Evolutionary conservation across 2,888 invertebrate species (phyloP), one percentile per base, ranked within the genome.

Genomic region (Drosophila anomalata): DNA sequence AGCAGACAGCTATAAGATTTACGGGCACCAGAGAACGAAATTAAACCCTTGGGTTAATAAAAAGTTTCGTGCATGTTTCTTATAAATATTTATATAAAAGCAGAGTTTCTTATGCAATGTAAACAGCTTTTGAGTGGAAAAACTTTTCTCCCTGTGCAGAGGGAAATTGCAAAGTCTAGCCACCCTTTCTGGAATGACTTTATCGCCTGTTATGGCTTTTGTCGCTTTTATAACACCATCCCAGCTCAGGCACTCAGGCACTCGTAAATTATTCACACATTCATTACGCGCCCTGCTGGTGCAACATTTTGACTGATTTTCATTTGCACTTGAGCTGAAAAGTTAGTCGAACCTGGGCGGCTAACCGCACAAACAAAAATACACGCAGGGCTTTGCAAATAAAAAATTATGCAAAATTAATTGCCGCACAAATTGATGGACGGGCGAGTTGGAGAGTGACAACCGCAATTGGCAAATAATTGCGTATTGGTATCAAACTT

Each of bases 381-480:
- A n/a, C 74, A 66, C 17, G 17, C 70, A 33, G 66, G 73, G 59
- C 59, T 63, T 72, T 69, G 7, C 29, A 9, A 29, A 26, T 2
- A 67, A 62, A 62, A 55, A 82, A 87, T 87, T 87, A 84, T 84
- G 75, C 63, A 78, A 79, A 85, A 87, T 87, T 77, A 75, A 82
- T 84, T 87, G 85, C 54, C 61, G 73, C 59, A 54, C 58, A 75
- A 79, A 79, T 78, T 73, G 69, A 81, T 70, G 42, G 48, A 31
- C n/a, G 17, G 24, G 20, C 8, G 17, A 14, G 8, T 12, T 9
- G 59, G 47, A 59, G 47, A 20, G 63, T 61, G 55, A 44, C 63
- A 55, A 87, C 84, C 87, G 74, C 87, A 84, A 87, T 85, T 87
- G 71, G 75, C 71, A 87, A 84, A 84, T 87, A 85, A 87, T 85